Percentiles rank a stretch among this genome's conserved stretches.
phyloP scores from a whole-genome alignment of 2,888 invertebrate species.

The Prenolepis imparis region DNA sequence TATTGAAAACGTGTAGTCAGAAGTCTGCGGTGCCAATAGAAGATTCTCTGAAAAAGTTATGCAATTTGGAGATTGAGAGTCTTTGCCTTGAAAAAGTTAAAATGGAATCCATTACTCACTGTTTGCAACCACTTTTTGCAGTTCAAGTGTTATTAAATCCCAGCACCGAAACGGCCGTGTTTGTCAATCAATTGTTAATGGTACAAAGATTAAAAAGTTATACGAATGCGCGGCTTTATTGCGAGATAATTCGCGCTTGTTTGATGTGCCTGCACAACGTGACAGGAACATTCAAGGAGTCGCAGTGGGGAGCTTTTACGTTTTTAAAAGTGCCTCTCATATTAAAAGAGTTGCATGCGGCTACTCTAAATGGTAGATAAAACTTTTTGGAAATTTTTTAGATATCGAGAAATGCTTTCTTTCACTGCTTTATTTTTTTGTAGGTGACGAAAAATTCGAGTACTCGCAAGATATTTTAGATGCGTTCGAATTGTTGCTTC shows the following conservation, averaged over 20 bases:
- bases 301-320: conserved; percentile 97
- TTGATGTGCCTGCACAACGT: conserved; percentile 96
- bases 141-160: conserved; percentile 95
- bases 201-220: conserved; percentile 95
- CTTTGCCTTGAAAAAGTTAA: conserved; percentile 87
- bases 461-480: conserved; percentile 92
- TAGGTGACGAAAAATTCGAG: conserved; percentile 88
- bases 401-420: not conserved
- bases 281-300: conserved; percentile 93
- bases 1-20: conserved; percentile 88
- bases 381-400: not conserved
- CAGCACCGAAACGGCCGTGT: conserved; percentile 92
- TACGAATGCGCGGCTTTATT: conserved; percentile 93
- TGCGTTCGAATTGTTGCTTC: conserved; percentile 94
- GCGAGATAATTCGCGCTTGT: conserved; percentile 96
- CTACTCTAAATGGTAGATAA: conserved; percentile 86
- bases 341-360: conserved; percentile 90
- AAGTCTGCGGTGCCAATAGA: conserved; percentile 88
- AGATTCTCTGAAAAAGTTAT: conserved; percentile 89
- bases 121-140: conserved; percentile 93
- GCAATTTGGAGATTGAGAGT: conserved; percentile 89
- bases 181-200: conserved; percentile 94
- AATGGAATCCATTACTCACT: conserved; percentile 90
- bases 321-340: conserved; percentile 96
- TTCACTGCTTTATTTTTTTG: not conserved